These are phyloP conservation scores for Drosophila kanapiae DNA, from an alignment of 1,140 invertebrate genomes.

Conservation along the genomic window DNA sequence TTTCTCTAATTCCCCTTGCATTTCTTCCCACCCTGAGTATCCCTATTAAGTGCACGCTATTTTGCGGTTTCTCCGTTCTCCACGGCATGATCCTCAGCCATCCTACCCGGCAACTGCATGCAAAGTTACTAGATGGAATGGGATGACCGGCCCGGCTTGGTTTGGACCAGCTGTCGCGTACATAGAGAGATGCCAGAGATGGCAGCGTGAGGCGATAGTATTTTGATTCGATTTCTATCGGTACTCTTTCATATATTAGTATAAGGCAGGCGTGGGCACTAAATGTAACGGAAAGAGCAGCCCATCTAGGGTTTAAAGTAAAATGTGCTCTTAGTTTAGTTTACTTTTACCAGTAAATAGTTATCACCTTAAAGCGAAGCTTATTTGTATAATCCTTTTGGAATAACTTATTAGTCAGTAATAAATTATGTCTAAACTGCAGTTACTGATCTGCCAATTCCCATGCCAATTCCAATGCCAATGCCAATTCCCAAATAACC, in stretches of 20 bases:
- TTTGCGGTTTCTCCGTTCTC: conserved; percentile 37
- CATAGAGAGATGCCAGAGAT: conserved; percentile 21
- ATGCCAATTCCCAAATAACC: too few species aligned
- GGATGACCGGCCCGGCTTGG: conserved; percentile 23
- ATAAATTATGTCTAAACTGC: too few species aligned
- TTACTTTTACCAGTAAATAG: background rate
- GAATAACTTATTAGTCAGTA: background rate
- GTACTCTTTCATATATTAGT: background rate
- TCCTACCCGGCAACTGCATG: conserved; percentile 32
- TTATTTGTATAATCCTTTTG: background rate
- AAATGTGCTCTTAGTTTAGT: too few species aligned
- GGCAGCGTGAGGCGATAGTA: conserved; percentile 20
- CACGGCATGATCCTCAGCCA: conserved; percentile 21
- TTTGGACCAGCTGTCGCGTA: conserved; percentile 34
- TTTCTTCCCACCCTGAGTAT: background rate
- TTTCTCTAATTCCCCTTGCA: background rate
- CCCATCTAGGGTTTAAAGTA: too few species aligned
- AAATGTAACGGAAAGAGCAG: too few species aligned
- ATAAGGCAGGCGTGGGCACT: too few species aligned
- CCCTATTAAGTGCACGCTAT: conserved; percentile 47
- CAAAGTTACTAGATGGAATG: conserved; percentile 26
- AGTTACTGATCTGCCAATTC: too few species aligned
- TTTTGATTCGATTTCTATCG: background rate
- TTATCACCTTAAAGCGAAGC: background rate
- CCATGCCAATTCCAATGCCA: too few species aligned